Evolutionary conservation across 2,797 vertebrate species (phyloP), one percentile per base, ranked within the genome.

Genomic region (Malacoctenus gilli): DNA sequence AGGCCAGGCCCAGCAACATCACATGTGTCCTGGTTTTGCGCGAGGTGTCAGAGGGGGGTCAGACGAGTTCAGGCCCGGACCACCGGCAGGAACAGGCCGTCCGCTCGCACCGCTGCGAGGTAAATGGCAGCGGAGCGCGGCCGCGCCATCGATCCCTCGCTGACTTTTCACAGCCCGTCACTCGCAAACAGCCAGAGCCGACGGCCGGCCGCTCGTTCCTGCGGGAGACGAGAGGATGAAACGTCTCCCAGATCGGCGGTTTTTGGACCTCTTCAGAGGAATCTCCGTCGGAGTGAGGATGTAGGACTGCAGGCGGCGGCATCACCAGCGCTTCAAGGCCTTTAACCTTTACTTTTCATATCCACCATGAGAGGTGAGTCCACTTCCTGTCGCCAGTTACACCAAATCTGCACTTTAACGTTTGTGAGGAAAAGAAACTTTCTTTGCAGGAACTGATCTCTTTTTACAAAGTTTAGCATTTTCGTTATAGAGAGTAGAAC

Each of bases 331-430:
- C 19, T 59, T 10, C 28, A 46, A 60, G 50, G 51, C 16, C 15
- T 74, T 59, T 42, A 11, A 9, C 25, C 22, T 25, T 39, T 41
- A 23, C 6, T 10, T 70, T 77, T 79, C 34, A 57, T 79, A 70
- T 72, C 41, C 22, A 68, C 64, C 44, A 88, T 84, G 82, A 66
- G 66, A 68, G 86, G 89, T 91, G 65, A 74, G 89, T 63, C 18
- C 0, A 8, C 5, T 57, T 0, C 1, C 60, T 56, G 62, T n/a
- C n/a, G n/a, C n/a, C n/a, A n/a, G n/a, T n/a, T 11, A 9, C 48
- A 54, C 25, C 37, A 2, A 5, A 12, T 16, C 7, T 21, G 3
- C 30, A 12, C 2, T 12, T 8, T 11, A 10, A 32, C 8, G 30
- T 32, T 32, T 11, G 25, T 9, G 9, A n/a, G n/a, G n/a, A n/a